These are phyloP conservation scores for Rhingia campestris DNA, from an alignment of 2,888 invertebrate genomes.

Conservation along the genomic window DNA sequence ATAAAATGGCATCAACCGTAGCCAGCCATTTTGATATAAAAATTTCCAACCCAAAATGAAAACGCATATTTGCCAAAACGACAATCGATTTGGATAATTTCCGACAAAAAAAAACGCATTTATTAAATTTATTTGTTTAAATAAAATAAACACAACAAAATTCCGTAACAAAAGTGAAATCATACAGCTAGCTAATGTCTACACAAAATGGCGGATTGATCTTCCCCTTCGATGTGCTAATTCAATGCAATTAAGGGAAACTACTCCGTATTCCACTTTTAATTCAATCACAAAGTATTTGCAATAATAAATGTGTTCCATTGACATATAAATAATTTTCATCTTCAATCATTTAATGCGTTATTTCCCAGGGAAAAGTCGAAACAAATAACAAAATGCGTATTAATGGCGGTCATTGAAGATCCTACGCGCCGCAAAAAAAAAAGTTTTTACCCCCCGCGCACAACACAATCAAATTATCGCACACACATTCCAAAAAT, in stretches of 20 bases:
- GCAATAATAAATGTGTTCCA: not conserved
- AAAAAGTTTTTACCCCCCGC: conserved; percentile 15
- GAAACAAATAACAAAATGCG: conserved; percentile 54
- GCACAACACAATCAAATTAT: conserved; percentile 17
- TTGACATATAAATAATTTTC: not conserved
- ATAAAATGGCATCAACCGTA: no score
- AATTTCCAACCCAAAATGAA: no score
- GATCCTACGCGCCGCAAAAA: conserved; percentile 62
- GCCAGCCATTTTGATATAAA: no score
- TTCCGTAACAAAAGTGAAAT: conserved; percentile 5
- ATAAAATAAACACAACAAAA: not conserved
- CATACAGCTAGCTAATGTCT: conserved; percentile 21
- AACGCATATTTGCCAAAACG: no score
- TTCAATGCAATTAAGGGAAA: not conserved
- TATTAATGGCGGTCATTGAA: conserved; percentile 66
- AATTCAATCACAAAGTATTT: not conserved
- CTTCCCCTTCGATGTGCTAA: conserved; percentile 30
- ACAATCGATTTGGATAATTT: no score
- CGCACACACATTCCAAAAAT: conserved; percentile 23
- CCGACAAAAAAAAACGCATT: no score
- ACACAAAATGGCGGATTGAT: conserved; percentile 58
- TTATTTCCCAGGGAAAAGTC: not conserved
- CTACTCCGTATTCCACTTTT: not conserved
- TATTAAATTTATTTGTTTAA: no score
- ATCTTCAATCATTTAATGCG: conserved; percentile 9